Evolutionary conservation across 2,113 vertebrate genomes (phyloP), one percentile per base, ranked within the genome.

Genomic region (Lathamus discolor): DNA sequence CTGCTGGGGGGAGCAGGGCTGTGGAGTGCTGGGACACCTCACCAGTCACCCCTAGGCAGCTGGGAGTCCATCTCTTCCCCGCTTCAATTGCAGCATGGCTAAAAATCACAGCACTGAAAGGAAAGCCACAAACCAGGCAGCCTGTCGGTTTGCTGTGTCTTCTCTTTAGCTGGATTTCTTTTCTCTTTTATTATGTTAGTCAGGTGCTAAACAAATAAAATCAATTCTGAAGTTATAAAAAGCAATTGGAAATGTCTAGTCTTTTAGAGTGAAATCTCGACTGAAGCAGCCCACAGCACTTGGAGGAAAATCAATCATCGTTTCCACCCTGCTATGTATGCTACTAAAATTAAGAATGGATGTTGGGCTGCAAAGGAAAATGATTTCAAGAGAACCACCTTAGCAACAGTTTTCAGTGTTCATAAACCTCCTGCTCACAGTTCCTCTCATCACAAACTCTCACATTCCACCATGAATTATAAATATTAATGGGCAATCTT

Each of bases 171-270:
- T 57, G 28, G 72, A 83, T 90, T 95, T 85, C 67, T 93, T 84
- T 79, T 35, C 63, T 73, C 43, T 81, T 91, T 88, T 86, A 72
- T 94, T 76, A 95, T 84, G 49, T 96, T 82, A 92, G 77, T 93
- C 96, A 91, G 89, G 93, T 92, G 83, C 83, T 95, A 92, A 96
- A 96, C 95, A 97, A 97, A 97, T 97, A 96, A 97, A 98, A 98
- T 97, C 94, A 94, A 95, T 97, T 97, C 91, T 88, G 93, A 91
- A 96, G 94, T 96, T 96, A 97, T 86, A 96, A 96, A 97, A 96
- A 96, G 93, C 97, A 97, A 97, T 95, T 97, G 96, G 96, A 97
- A 98, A 97, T 96, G 96, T 96, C 97, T 97, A 93, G 95, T 97
- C 89, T 95, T 97, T 97, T 95, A 95, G 44, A 96, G 95, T 90